Base-by-base conservation (phyloP, 1,140 invertebrate species). In the Meteorus sp. region DNA sequence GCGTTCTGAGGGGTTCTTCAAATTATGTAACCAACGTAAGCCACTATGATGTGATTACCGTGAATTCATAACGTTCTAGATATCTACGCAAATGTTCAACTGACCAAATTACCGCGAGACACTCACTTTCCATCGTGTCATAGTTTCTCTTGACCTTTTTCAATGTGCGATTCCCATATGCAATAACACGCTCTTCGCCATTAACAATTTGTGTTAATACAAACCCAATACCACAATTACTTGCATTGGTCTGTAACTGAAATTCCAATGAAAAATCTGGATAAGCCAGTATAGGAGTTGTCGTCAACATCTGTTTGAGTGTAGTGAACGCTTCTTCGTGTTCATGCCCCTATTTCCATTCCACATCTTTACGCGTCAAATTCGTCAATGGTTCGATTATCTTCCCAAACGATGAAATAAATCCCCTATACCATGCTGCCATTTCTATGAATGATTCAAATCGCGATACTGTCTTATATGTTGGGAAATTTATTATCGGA, bases 371-470 rank as follows among this genome's bases (percentile, higher is more conserved):
- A 19, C 62, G 63, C 0, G 68, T 31, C 6, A 74, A 22, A 25
- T 48, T 33, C 5, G 66, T 67, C 6, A 78, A 44, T 6, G 73
- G 74, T 15, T 23, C 35, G 6, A 60, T 65, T 11, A 74, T 53
- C n/a, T 60, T 44, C 0, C 69, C 43, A 60, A 71, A 78, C 31
- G 76, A 69, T 2, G 59, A 53, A 7, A 81, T 71, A 37, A 79
- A 79, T 2, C 71, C 41, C 17, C 74, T 57, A 53, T 81, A 81
- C 63, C 73, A 82, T 1, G 58, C 61, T 0, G 61, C 52, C n/a
- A 68, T 59, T 3, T 70, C 70, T 1, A 77, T 27, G 29, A 73
- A n/a, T n/a, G n/a, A 75, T 35, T 64, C 25, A 22, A 66, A 59
- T 5, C 75, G 6, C 19, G 71, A 35, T 37, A 68, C 71, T 4